These are phyloP conservation scores for Imbricaverruca yamaguchii DNA, from an alignment of 2,888 invertebrate species.

Conservation along the genomic window DNA sequence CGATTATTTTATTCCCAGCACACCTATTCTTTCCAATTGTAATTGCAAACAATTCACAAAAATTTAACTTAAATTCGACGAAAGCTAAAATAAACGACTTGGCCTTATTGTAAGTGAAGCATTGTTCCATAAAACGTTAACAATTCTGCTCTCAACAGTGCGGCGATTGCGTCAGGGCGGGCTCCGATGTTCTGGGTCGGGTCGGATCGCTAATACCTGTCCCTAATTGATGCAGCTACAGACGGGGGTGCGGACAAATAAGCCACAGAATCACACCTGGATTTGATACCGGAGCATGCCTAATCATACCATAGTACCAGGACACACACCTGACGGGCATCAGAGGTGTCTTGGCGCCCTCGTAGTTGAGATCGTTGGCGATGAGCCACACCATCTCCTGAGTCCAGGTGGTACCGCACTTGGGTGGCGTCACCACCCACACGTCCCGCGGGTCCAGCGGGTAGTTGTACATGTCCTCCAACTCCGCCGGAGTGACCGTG, in stretches of 20 bases:
- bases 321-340: constrained; percentile 36
- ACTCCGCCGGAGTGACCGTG: constrained; percentile 24
- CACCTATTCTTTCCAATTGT: background rate
- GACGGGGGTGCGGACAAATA: no score
- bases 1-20: background rate
- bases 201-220: no score
- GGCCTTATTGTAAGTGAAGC: no score
- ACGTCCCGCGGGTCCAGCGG: constrained; percentile 28
- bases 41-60: no score
- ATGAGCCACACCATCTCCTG: constrained; percentile 68
- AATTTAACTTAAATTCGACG: constrained; percentile 34
- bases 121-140: no score
- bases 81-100: no score
- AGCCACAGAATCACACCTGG: no score
- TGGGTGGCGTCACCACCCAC: constrained; percentile 27
- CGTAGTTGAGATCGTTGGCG: constrained; percentile 54
- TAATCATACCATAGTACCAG: background rate
- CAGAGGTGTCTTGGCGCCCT: constrained; percentile 48
- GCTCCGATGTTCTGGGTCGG: no score
- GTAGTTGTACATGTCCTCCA: constrained; percentile 30
- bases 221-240: no score
- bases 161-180: no score
- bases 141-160: no score
- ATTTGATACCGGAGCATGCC: no score
- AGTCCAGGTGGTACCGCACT: constrained; percentile 62